These are phyloP conservation scores for Halotydeus destructor DNA, from an alignment of 1,140 invertebrate species.

Conservation along the genomic window DNA sequence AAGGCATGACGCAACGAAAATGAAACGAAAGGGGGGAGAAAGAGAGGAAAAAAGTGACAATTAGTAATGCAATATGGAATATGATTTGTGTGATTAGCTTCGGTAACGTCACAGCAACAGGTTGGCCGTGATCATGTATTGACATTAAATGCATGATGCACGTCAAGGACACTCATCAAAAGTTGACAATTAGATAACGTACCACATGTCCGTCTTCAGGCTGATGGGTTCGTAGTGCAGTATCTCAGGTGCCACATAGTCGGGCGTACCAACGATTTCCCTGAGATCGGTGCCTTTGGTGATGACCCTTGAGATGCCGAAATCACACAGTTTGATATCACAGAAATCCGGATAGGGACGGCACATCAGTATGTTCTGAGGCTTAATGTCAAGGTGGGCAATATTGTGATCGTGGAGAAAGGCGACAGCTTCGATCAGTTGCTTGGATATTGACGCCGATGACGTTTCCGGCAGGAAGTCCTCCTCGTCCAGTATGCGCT, in stretches of 20 bases:
- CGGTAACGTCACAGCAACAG: too few species aligned
- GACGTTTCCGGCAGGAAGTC: conserved; percentile 56
- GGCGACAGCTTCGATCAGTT: conserved; percentile 71
- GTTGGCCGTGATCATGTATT: too few species aligned
- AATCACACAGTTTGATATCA: conserved; percentile 81
- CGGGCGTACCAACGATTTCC: conserved; percentile 78
- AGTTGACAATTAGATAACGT: conserved; percentile 19
- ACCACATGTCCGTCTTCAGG: conserved; percentile 81
- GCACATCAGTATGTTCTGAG: conserved; percentile 78
- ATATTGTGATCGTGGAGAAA: conserved; percentile 69
- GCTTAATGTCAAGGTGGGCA: conserved; percentile 79
- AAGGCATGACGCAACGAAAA: conserved; percentile 14
- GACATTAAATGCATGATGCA: too few species aligned
- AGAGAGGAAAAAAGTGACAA: background rate
- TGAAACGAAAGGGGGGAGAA: background rate
- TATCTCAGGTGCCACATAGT: conserved; percentile 86
- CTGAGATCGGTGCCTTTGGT: conserved; percentile 66
- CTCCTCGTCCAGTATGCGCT: conserved; percentile 66
- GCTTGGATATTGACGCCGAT: conserved; percentile 50
- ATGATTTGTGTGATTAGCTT: background rate
- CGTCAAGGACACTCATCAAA: background rate
- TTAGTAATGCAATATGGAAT: background rate
- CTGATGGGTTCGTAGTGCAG: conserved; percentile 80
- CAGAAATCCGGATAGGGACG: conserved; percentile 40
- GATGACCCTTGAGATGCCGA: conserved; percentile 76